Conservation (phyloP, 2,888 invertebrate genomes). For the Cosmia trapezina region DNA sequence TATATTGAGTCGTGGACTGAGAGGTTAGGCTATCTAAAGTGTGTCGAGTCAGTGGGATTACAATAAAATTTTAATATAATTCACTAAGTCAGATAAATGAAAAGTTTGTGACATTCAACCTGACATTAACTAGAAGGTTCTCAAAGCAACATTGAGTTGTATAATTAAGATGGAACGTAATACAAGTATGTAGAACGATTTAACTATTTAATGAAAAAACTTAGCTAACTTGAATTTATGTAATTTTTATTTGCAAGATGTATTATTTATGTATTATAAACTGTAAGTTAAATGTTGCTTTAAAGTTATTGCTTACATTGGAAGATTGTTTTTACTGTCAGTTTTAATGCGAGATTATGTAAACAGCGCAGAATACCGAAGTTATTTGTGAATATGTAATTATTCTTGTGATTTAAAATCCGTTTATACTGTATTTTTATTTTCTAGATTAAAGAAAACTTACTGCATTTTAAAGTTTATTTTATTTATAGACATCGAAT, state of each 20-base stretch:
- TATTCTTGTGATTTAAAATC: constrained; percentile 90
- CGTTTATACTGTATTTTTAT: constrained; percentile 90
- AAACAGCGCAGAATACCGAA: constrained; percentile 82
- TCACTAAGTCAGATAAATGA: constrained; percentile 80
- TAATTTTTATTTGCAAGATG: constrained; percentile 89
- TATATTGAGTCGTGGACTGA: constrained; percentile 83
- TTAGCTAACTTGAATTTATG: constrained; percentile 90
- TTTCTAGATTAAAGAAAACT: constrained; percentile 91
- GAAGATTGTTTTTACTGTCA: constrained; percentile 87
- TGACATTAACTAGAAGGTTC: constrained; percentile 75
- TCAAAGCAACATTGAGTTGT: constrained; percentile 69
- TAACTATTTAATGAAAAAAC: constrained; percentile 85
- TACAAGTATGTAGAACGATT: constrained; percentile 87
- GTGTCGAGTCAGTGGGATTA: constrained; percentile 71
- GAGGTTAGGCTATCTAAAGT: constrained; percentile 74
- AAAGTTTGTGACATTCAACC: constrained; percentile 62
- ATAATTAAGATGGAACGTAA: constrained; percentile 75
- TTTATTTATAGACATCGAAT: constrained; percentile 61
- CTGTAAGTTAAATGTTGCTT: constrained; percentile 89
- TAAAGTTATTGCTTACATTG: constrained; percentile 87
- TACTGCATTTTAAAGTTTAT: constrained; percentile 81
- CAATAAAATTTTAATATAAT: constrained; percentile 75
- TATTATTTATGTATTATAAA: constrained; percentile 90
- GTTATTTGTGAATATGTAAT: constrained; percentile 91
- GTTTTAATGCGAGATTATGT: constrained; percentile 85